Evolutionary conservation across 2,888 invertebrate genomes (phyloP).

Genomic region (Melangyna quadrimaculata): DNA sequence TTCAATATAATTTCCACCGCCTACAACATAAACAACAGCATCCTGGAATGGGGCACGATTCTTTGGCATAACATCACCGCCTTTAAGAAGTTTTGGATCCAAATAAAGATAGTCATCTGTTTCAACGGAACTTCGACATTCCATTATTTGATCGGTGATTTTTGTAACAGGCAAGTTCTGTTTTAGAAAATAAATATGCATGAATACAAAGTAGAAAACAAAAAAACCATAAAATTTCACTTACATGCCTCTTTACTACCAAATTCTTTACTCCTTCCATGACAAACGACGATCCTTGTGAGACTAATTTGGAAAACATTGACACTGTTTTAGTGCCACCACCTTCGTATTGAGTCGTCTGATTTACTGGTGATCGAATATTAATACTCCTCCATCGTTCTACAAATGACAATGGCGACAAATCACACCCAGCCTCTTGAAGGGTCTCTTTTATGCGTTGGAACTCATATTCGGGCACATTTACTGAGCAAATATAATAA

Average conservation of each 20-base stretch:
- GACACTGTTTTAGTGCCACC: constrained; percentile 97
- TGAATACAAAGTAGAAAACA: background rate
- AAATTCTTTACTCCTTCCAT: constrained; percentile 99
- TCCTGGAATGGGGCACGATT: constrained; percentile 89
- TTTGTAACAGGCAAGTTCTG: constrained; percentile 97
- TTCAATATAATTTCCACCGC: constrained; percentile 99
- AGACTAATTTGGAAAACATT: constrained; percentile 99
- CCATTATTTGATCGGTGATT: constrained; percentile 94
- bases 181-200: background rate
- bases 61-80: constrained; percentile 85
- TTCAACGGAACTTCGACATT: constrained; percentile 88
- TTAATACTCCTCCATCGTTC: constrained; percentile 90
- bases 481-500: constrained; percentile 92
- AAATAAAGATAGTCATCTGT: constrained; percentile 95
- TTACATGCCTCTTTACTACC: constrained; percentile 97
- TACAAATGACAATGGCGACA: constrained; percentile 92
- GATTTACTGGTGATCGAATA: constrained; percentile 80
- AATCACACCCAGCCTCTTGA: constrained; percentile 90
- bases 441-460: constrained; percentile 92
- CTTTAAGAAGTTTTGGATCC: constrained; percentile 96
- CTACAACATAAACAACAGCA: constrained; percentile 94
- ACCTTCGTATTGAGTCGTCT: constrained; percentile 92
- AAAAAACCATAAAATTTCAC: constrained; percentile 77
- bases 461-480: constrained; percentile 90
- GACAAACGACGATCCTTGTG: constrained; percentile 98